Percentiles rank a stretch among this genome's conserved stretches.
Evolutionary conservation across 2,888 invertebrate species (phyloP).

Genomic region (Drosophila vallismaia): DNA sequence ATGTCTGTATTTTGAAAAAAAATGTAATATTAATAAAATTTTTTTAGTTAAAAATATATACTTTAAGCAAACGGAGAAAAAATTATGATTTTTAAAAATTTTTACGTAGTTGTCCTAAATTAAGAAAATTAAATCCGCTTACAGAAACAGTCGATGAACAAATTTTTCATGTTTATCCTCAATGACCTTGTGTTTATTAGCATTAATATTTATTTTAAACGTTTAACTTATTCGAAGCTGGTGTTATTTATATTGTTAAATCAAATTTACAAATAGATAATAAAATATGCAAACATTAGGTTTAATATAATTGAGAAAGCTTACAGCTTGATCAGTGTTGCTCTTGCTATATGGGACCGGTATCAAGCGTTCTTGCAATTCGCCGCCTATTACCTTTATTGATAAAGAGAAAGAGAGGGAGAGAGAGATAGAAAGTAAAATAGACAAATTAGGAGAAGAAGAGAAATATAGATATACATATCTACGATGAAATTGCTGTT

Average conservation of each 20-base stretch:
- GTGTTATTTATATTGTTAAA: not conserved
- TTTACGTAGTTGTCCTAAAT: too few relatives aligned
- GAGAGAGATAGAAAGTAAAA: slow-evolving; percentile 84
- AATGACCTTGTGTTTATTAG: not conserved
- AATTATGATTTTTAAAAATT: too few relatives aligned
- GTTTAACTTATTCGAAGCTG: not conserved
- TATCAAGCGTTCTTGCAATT: slow-evolving; percentile 99
- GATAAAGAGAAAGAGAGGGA: slow-evolving; percentile 86
- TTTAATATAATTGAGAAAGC: slow-evolving; percentile 83
- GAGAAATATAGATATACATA: slow-evolving; percentile 51
- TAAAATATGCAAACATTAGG: slow-evolving; percentile 30
- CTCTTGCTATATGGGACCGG: slow-evolving; percentile 99
- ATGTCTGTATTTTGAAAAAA: too few relatives aligned
- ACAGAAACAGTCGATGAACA: too few relatives aligned
- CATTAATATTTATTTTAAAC: not conserved
- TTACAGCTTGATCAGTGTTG: slow-evolving; percentile 99
- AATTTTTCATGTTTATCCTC: not conserved
- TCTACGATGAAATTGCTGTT: slow-evolving; percentile 78
- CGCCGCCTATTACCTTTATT: slow-evolving; percentile 99
- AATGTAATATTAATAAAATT: too few relatives aligned
- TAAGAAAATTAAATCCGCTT: too few relatives aligned
- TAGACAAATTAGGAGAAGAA: slow-evolving; percentile 59
- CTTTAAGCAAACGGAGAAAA: too few relatives aligned
- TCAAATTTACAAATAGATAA: not conserved
- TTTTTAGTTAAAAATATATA: too few relatives aligned